phyloP scores from a whole-genome alignment of 2,113 vertebrate species.

The Thamnophis sirtalis region DNA sequence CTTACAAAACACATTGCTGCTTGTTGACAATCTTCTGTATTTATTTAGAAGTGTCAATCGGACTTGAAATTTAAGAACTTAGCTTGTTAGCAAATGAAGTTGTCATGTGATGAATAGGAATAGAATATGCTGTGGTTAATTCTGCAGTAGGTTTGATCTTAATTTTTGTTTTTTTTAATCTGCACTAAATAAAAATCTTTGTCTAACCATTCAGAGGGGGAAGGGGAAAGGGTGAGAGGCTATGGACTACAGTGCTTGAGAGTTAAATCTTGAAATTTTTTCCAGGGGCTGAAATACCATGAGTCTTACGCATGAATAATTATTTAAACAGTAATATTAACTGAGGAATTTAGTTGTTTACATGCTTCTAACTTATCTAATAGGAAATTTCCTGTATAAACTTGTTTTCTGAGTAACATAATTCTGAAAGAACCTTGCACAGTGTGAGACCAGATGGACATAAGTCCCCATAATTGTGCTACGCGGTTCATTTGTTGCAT shows the following conservation, averaged over 20 bases:
- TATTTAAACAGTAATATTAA: constrained; percentile 67
- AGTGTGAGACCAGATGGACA: constrained; percentile 52
- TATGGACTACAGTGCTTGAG: constrained; percentile 45
- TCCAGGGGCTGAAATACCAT: constrained; percentile 65
- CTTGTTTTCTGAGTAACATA: constrained; percentile 56
- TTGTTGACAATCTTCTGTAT: constrained; percentile 92
- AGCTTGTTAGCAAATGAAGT: constrained; percentile 63
- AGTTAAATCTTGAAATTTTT: constrained; percentile 68
- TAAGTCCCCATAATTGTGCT: constrained; percentile 52
- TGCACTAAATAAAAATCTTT: constrained; percentile 70
- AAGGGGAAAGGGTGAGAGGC: constrained; percentile 55
- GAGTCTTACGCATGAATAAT: constrained; percentile 68
- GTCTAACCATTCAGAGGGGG: constrained; percentile 61
- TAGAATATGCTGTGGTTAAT: constrained; percentile 69
- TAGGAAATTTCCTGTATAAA: constrained; percentile 57
- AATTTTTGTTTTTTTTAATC: constrained; percentile 55
- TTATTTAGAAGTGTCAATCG: constrained; percentile 72
- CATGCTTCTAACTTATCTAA: constrained; percentile 62
- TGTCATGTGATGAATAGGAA: constrained; percentile 61
- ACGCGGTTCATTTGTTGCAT: constrained; percentile 46
- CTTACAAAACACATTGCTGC: constrained; percentile 77
- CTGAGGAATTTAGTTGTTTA: constrained; percentile 70
- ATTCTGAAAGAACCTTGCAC: constrained; percentile 62
- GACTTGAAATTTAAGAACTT: constrained; percentile 73
- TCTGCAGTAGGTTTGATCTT: constrained; percentile 65